These are phyloP conservation scores for Laterallus jamaicensis DNA, from an alignment of 2,113 vertebrate genomes.

Conservation along the genomic window DNA sequence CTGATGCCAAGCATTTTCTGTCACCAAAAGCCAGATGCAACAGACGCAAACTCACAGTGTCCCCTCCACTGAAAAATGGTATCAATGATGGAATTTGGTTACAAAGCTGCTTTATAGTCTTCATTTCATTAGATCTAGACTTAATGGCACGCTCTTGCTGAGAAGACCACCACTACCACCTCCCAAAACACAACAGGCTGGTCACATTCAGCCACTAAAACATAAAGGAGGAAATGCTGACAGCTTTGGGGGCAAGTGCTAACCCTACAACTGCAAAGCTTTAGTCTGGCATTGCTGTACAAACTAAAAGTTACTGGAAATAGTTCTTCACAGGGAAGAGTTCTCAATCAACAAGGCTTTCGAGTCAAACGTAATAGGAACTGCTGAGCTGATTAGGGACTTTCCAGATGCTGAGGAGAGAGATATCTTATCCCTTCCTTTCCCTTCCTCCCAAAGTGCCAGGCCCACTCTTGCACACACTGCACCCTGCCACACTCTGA, in stretches of 20 bases:
- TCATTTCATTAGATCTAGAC: not conserved
- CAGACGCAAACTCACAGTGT: slow-evolving; percentile 87
- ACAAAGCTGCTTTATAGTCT: not conserved
- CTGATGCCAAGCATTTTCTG: slow-evolving; percentile 86
- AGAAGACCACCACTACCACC: not conserved
- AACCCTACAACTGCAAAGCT: not conserved
- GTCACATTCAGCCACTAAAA: not conserved
- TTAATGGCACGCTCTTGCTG: not conserved
- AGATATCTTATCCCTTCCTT: not conserved
- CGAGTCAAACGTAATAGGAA: not conserved
- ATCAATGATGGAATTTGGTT: not conserved
- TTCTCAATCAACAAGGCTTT: not conserved
- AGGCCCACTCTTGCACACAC: not conserved
- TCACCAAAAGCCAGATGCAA: slow-evolving; percentile 92
- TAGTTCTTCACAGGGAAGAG: not conserved
- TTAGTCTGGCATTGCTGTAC: not conserved
- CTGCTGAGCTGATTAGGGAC: not conserved
- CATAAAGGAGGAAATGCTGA: not conserved
- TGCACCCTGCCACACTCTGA: not conserved
- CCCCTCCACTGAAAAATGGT: slow-evolving; percentile 82
- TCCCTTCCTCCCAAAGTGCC: not conserved
- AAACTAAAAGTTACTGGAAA: not conserved
- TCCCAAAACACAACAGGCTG: not conserved
- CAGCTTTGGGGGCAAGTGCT: not conserved
- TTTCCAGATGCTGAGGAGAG: not conserved